Percentiles rank a stretch among this genome's conserved stretches.
Evolutionary conservation across 2,113 vertebrate species (phyloP).

Genomic region (Ptyas mucosa): DNA sequence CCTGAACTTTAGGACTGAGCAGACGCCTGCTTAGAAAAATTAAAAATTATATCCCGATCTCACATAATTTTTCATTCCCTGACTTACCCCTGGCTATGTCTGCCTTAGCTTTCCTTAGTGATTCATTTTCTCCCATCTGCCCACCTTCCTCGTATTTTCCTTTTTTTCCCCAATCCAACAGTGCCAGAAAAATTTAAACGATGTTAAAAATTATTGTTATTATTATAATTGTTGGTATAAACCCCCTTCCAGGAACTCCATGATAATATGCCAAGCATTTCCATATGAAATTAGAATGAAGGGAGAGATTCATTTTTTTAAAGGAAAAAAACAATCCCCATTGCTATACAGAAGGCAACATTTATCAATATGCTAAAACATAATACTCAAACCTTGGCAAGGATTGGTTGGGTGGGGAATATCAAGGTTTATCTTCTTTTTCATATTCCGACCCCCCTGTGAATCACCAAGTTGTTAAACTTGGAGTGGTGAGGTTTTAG

Average conservation of each 20-base stretch:
- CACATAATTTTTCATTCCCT: not conserved
- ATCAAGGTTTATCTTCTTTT: constrained; percentile 45
- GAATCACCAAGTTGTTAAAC: constrained; percentile 38
- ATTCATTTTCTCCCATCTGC: not conserved
- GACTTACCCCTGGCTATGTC: not conserved
- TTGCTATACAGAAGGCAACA: constrained; percentile 18
- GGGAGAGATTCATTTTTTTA: not conserved
- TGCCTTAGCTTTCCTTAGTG: not conserved
- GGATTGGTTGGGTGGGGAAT: constrained; percentile 21
- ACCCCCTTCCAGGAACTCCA: not conserved
- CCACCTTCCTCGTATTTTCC: not conserved
- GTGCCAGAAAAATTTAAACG: not conserved
- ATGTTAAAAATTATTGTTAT: not conserved
- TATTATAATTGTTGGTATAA: not conserved
- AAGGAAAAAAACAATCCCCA: not conserved
- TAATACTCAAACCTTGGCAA: constrained; percentile 16
- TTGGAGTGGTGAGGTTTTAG: constrained; percentile 26
- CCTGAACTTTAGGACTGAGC: constrained; percentile 64
- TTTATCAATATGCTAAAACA: constrained; percentile 6
- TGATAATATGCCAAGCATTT: not conserved
- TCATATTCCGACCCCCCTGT: constrained; percentile 15
- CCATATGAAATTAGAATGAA: constrained; percentile 22
- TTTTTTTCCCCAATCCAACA: not conserved
- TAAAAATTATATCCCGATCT: not conserved
- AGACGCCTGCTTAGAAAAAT: not conserved